Evolutionary conservation across 2,797 vertebrate genomes (phyloP).

Genomic region (Gila robusta): DNA sequence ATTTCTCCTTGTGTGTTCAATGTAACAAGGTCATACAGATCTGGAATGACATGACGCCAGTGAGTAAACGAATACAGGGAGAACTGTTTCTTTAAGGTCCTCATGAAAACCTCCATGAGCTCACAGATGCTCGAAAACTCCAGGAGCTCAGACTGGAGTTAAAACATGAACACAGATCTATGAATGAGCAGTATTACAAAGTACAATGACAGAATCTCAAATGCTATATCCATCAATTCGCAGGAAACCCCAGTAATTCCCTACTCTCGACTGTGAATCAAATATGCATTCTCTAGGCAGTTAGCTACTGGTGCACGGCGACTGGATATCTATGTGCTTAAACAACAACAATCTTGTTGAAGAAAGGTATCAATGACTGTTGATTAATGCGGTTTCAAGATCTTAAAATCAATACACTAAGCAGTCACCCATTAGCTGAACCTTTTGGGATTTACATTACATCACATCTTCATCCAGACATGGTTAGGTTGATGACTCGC

Average conservation of each 20-base stretch:
- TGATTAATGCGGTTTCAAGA: conserved; percentile 34
- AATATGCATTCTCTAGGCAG: conserved; percentile 3
- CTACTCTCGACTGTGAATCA: neutral
- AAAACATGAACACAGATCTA: neutral
- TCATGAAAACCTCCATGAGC: conserved; percentile 1
- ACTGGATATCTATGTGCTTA: neutral
- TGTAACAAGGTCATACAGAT: neutral
- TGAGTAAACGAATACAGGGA: neutral
- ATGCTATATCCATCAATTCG: neutral
- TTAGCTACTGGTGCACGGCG: neutral
- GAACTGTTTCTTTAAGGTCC: neutral
- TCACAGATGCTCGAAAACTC: neutral
- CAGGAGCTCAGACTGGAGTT: neutral
- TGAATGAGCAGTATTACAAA: conserved; percentile 11
- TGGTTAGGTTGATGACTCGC: neutral
- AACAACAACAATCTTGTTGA: conserved; percentile 11
- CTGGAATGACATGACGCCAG: neutral
- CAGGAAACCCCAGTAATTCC: conserved; percentile 8
- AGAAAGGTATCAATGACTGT: neutral
- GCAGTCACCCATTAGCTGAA: conserved; percentile 27
- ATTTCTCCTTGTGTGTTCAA: neutral
- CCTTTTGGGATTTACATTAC: conserved; percentile 19
- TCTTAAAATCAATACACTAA: conserved; percentile 47
- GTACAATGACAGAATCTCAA: conserved; percentile 7
- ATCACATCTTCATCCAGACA: conserved; percentile 27